Evolutionary conservation across 1,140 invertebrate species (phyloP).

Genomic region (Acyrthosiphon pisum): DNA sequence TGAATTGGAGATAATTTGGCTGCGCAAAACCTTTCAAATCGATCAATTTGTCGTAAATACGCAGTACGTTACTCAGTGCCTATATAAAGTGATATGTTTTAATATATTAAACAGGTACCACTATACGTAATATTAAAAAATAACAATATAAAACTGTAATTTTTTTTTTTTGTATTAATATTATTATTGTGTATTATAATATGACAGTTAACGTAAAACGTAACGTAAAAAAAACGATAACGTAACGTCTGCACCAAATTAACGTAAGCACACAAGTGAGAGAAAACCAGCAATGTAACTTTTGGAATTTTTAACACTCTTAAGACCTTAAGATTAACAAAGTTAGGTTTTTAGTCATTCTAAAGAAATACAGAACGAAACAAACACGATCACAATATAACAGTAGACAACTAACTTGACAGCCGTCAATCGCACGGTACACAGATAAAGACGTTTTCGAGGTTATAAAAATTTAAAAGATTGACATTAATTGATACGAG

Average conservation of each 20-base stretch:
- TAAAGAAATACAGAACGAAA: background rate
- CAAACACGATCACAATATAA: background rate
- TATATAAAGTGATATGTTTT: background rate
- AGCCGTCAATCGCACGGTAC: background rate
- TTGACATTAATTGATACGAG: background rate
- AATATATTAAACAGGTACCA: too few species aligned
- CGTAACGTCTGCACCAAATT: background rate
- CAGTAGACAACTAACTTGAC: background rate
- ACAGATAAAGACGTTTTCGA: background rate
- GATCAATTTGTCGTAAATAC: background rate
- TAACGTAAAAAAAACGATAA: too few species aligned
- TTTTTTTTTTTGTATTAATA: background rate
- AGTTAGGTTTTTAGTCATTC: background rate
- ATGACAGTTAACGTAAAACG: too few species aligned
- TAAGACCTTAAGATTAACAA: background rate
- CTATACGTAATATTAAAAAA: background rate
- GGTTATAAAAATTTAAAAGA: background rate
- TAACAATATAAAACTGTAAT: background rate
- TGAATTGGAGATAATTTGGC: background rate
- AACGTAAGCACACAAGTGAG: background rate
- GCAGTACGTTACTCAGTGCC: background rate
- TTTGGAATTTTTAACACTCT: background rate
- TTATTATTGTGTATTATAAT: background rate
- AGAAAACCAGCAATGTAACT: background rate
- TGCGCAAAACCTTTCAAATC: background rate